Evolutionary conservation across 2,113 vertebrate species (phyloP).

Genomic region (Ictalurus punctatus): DNA sequence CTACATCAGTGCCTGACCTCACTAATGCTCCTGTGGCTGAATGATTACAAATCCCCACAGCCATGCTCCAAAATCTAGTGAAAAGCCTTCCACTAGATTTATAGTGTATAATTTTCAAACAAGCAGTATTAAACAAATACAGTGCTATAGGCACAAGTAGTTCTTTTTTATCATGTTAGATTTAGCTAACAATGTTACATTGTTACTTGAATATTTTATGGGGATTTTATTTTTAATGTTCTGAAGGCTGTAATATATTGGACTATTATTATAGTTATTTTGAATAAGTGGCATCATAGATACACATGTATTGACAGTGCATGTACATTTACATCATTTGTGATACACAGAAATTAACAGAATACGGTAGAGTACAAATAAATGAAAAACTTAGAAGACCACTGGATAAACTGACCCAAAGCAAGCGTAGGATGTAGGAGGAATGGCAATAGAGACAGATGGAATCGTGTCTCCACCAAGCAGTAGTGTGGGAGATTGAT

Average conservation of each 20-base stretch:
- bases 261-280: not conserved
- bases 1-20: not conserved
- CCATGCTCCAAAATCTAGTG: no score
- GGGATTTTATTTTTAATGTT: not conserved
- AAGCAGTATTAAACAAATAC: not conserved
- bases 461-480: constrained; percentile 16
- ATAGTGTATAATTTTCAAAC: not conserved
- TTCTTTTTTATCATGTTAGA: not conserved
- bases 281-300: not conserved
- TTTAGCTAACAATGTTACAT: not conserved
- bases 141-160: not conserved
- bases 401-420: not conserved
- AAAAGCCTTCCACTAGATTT: not conserved
- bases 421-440: not conserved
- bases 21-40: not conserved
- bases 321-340: not conserved
- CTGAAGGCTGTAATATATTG: not conserved
- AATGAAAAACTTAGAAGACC: not conserved
- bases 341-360: not conserved
- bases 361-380: not conserved
- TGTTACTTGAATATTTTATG: not conserved
- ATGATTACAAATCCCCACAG: not conserved
- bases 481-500: constrained; percentile 13
- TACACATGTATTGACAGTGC: not conserved
- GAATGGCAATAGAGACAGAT: constrained; percentile 28